Conservation (phyloP, 2,113 vertebrate species). For the Dromaius novaehollandiae region DNA sequence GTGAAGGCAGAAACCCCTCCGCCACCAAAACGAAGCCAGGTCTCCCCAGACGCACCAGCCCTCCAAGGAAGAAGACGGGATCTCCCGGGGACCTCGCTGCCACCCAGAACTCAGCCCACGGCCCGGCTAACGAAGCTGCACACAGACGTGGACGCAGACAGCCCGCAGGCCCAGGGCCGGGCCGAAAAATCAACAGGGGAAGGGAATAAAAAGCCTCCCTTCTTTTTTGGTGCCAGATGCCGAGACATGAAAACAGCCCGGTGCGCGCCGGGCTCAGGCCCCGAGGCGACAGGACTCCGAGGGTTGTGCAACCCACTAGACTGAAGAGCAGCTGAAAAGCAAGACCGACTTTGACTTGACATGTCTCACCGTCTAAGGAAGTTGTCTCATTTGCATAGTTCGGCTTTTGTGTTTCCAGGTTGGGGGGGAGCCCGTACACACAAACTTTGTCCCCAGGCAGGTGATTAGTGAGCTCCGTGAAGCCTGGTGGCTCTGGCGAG, state of each 20-base stretch:
- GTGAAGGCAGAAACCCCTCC: neutral
- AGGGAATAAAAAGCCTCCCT: neutral
- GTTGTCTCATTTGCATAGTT: neutral
- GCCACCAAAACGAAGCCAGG: neutral
- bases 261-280: no score
- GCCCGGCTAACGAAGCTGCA: neutral
- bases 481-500: neutral
- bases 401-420: neutral
- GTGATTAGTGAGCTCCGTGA: neutral
- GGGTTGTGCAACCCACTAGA: neutral
- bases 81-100: neutral
- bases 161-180: neutral
- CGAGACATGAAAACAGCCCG: neutral
- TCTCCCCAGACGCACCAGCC: neutral
- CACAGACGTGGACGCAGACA: neutral
- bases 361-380: neutral
- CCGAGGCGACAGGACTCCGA: neutral
- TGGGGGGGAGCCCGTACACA: neutral
- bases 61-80: neutral
- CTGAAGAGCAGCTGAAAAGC: neutral
- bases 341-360: neutral
- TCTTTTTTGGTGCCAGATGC: no score
- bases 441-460: neutral
- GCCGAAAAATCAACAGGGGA: neutral
- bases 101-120: neutral